phyloP scores from a whole-genome alignment of 2,113 vertebrate species.

The Bolborhynchus lineola region DNA sequence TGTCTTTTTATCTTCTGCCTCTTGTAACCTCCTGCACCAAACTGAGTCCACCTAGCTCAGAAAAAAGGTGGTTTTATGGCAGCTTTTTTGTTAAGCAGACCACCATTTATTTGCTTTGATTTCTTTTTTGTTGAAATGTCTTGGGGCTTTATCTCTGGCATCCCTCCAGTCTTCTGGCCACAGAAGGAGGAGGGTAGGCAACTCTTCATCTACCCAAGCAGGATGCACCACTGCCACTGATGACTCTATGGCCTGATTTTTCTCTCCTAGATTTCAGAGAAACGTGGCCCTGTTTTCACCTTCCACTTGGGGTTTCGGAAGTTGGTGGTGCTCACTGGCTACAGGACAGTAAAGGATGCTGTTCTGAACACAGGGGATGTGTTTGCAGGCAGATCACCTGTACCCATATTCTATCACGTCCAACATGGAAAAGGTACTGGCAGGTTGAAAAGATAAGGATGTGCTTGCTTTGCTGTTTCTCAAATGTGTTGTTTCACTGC shows the following conservation, averaged over 20 bases:
- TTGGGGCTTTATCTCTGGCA: neutral
- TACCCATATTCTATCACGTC: conserved; percentile 34
- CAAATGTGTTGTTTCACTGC: neutral
- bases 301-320: conserved; percentile 60
- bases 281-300: conserved; percentile 53
- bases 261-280: conserved; percentile 37
- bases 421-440: conserved; percentile 27
- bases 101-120: neutral
- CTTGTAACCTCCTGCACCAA: neutral
- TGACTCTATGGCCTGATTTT: neutral
- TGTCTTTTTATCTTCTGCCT: neutral
- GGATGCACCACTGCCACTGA: neutral
- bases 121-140: neutral
- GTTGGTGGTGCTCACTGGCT: conserved; percentile 69
- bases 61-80: neutral
- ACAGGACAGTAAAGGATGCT: conserved; percentile 54
- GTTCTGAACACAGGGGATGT: conserved; percentile 31
- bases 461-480: neutral
- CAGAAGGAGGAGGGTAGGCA: neutral
- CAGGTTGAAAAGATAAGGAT: neutral
- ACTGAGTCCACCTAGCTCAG: neutral
- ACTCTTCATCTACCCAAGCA: neutral
- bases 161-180: neutral
- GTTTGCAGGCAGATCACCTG: conserved; percentile 43
- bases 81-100: neutral